These are phyloP conservation scores for Torymus auratus DNA, from an alignment of 2,888 invertebrate species.

Conservation along the genomic window DNA sequence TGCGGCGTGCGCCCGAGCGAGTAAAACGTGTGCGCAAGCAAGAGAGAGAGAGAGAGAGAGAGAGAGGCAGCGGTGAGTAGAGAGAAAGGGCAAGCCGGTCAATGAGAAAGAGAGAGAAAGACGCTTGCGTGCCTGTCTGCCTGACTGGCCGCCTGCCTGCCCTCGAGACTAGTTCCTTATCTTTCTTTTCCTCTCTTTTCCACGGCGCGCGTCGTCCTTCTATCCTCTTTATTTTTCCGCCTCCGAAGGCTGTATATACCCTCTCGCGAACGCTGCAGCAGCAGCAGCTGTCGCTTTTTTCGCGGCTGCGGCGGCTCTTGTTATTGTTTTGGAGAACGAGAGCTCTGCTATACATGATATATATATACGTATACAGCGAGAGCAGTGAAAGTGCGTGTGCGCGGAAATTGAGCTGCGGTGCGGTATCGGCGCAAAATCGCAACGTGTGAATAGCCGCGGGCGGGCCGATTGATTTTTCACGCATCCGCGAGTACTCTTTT, in stretches of 20 bases:
- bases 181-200: slow-evolving; percentile 9
- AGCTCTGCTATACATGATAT: too few relatives aligned
- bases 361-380: too few relatives aligned
- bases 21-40: too few relatives aligned
- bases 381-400: slow-evolving; percentile 48
- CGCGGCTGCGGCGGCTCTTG: neutral
- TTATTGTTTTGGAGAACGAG: slow-evolving; percentile 11
- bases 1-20: slow-evolving; percentile 12
- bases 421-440: neutral
- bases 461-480: slow-evolving; percentile 48
- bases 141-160: neutral
- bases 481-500: slow-evolving; percentile 41
- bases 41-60: too few relatives aligned
- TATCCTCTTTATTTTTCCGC: slow-evolving; percentile 9
- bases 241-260: too few relatives aligned
- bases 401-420: slow-evolving; percentile 41
- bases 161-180: slow-evolving; percentile 9
- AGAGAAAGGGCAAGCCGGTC: slow-evolving; percentile 19
- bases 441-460: slow-evolving; percentile 32
- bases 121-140: neutral
- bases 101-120: slow-evolving; percentile 42
- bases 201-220: neutral
- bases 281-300: neutral
- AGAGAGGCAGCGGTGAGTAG: neutral
- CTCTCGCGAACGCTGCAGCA: too few relatives aligned